Evolutionary conservation across 1,140 invertebrate genomes (phyloP), one percentile per base, ranked within the genome.

Genomic region (Diorhabda sublineata): DNA sequence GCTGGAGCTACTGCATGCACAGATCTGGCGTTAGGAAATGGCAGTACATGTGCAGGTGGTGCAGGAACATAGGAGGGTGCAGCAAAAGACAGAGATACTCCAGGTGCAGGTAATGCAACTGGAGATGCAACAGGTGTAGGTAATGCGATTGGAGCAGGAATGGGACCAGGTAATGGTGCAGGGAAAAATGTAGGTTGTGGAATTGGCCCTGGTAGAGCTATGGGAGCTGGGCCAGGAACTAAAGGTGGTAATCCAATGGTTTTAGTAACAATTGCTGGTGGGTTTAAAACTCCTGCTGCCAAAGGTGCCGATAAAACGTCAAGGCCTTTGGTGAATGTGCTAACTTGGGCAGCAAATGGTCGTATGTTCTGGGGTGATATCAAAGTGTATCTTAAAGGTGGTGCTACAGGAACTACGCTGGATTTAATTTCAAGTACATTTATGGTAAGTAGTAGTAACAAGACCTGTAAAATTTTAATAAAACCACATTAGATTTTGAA

Each of bases 331-430:
- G 71, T 73, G 45, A 74, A 76, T 3, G 74, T 76, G 64, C 61
- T 76, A n/a, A 76, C 73, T 74, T 74, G 73, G 4, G 73, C 74
- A 56, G 74, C 72, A 52, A 76, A 76, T 11, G 74, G 74, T 44
- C 69, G 52, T 2, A 74, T 67, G 45, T 69, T 76, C 61, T 68
- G 74, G n/a, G 74, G 74, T 60, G 73, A 69, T 26, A 76, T 60
- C 65, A 64, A 56, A 4, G 73, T 69, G 61, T 76, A 76, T 45
- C 70, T 67, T 3, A 74, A 6, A 3, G 61, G 64, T 57, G 71
- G 70, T 8, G 47, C 45, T 4, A 61, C 71, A 26, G 61, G 47
- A 52, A 56, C 63, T 44, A 52, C 47, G n/a, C 47, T 52, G 4
- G 6, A 52, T n/a, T 52, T n/a, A n/a, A 52, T 52, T 52, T 52